These are phyloP conservation scores for Borostomias antarcticus DNA, from an alignment of 2,797 vertebrate species.

Conservation along the genomic window DNA sequence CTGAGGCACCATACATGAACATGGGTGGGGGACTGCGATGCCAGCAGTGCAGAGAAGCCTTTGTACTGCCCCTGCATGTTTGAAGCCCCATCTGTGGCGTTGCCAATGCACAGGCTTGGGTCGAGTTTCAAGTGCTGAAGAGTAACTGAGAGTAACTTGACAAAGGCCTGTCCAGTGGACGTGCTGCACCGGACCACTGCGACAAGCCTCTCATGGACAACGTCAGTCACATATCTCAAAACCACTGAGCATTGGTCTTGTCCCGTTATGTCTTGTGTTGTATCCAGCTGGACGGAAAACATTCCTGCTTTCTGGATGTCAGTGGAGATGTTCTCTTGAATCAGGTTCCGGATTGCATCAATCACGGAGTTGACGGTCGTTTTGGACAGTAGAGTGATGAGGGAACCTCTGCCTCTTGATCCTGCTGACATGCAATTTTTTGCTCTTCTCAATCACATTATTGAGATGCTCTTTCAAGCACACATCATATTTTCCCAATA, in stretches of 20 bases:
- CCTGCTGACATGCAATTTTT: slow-evolving; percentile 9
- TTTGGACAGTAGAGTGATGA: slow-evolving; percentile 9
- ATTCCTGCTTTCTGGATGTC: slow-evolving; percentile 16
- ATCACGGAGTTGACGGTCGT: slow-evolving; percentile 10
- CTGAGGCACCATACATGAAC: slow-evolving; percentile 23
- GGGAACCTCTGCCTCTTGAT: slow-evolving; percentile 13
- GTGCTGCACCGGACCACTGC: slow-evolving; percentile 19
- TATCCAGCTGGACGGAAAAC: slow-evolving; percentile 18
- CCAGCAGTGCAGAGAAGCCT: slow-evolving; percentile 25
- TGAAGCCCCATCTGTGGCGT: slow-evolving; percentile 32
- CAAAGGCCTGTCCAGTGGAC: slow-evolving; percentile 24
- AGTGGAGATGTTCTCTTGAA: slow-evolving; percentile 11
- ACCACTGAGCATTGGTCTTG: slow-evolving; percentile 18
- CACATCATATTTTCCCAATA: too few species aligned
- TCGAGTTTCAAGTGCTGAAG: slow-evolving; percentile 13
- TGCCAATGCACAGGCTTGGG: slow-evolving; percentile 17
- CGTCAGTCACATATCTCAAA: too few species aligned
- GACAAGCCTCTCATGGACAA: slow-evolving; percentile 31
- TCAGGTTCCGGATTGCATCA: background rate
- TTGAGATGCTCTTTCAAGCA: background rate
- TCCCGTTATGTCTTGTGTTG: slow-evolving; percentile 13
- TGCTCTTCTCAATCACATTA: background rate
- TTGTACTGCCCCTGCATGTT: slow-evolving; percentile 34
- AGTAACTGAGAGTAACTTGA: slow-evolving; percentile 14
- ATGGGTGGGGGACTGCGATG: slow-evolving; percentile 11